Evolutionary conservation across 35 echinoderm and acorn worm genomes (phyloP), one percentile per base, ranked within the genome.

Genomic region (Ophiothrix spiculata): DNA sequence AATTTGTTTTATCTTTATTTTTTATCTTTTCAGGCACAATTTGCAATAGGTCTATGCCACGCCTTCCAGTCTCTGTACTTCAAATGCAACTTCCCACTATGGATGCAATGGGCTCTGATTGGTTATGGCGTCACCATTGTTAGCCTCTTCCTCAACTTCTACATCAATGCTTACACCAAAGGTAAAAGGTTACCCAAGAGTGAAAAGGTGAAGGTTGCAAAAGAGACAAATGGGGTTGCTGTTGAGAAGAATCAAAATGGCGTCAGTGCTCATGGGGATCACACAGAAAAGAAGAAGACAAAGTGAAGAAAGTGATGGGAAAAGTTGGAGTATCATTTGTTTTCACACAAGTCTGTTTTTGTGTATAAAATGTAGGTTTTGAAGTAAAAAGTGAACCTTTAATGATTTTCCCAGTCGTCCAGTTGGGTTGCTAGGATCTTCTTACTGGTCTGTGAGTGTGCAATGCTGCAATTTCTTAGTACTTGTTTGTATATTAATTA

Each of bases 121-220:
- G 39, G 45, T 14, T 99, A 99, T 56, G 96, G 80, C 33, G 84
- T 88, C 36, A 91, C 92, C 79, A 90, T 99, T 31, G 86, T 94
- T 29, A 11, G 83, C 33, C 92, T 99, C 40, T 99, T 99, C 86
- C 35, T 88, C 37, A 99, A 99, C 81, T 99, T 99, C 92, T 99
- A 99, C 92, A 81, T 99, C 86, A 92, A 99, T 69, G 96, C 96
- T 0, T 99, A 99, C 86, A 92, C 94, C 77, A 91, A 86, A 37
- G 81, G 85, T 15, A 86, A 94, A n/a, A 81, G 96, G 16, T 69
- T 90, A 4, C 94, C 94, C 35, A 97, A 97, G 91, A 37, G 73
- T 15, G 80, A 97, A 40, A 45, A 35, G 6, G 60, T 39, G 8
- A 32, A 56, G 80, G 81, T 10, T 23, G 11, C 31, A 23, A 28